These are phyloP conservation scores for Eulemur coronatus DNA, from an alignment of 2,797 vertebrate species.

Conservation along the genomic window DNA sequence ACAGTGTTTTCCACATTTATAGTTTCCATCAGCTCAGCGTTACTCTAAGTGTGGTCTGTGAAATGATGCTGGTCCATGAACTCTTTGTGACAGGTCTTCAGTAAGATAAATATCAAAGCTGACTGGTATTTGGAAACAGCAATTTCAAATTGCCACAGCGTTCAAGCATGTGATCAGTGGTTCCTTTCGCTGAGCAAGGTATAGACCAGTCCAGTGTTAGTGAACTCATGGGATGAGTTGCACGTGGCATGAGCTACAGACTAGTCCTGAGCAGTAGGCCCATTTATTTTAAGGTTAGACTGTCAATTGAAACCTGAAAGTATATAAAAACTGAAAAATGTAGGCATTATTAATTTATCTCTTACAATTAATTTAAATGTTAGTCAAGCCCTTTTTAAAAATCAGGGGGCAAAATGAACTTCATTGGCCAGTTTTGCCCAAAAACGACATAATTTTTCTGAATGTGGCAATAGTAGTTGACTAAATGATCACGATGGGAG, in stretches of 20 bases:
- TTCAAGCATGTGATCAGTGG: background rate
- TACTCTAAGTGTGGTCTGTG: background rate
- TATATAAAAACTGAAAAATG: conserved; percentile 17
- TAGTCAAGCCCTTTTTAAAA: background rate
- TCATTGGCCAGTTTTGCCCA: background rate
- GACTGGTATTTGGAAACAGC: background rate
- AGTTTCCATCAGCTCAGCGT: background rate
- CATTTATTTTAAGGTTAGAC: background rate
- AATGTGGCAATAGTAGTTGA: background rate
- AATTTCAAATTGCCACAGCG: background rate
- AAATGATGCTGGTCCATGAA: background rate
- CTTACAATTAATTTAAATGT: conserved; percentile 16
- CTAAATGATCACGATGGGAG: background rate
- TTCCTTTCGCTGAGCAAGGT: background rate
- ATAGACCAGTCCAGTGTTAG: background rate
- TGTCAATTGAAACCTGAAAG: background rate
- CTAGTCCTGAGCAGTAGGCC: background rate
- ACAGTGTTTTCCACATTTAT: background rate
- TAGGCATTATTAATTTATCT: background rate
- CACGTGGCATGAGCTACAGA: background rate
- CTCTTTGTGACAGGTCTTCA: background rate
- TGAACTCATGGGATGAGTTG: background rate
- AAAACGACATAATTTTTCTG: background rate
- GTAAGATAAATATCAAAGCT: background rate
- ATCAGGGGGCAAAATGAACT: background rate